phyloP scores from a whole-genome alignment of 2,113 vertebrate species.

The Todiramphus saurophagus region DNA sequence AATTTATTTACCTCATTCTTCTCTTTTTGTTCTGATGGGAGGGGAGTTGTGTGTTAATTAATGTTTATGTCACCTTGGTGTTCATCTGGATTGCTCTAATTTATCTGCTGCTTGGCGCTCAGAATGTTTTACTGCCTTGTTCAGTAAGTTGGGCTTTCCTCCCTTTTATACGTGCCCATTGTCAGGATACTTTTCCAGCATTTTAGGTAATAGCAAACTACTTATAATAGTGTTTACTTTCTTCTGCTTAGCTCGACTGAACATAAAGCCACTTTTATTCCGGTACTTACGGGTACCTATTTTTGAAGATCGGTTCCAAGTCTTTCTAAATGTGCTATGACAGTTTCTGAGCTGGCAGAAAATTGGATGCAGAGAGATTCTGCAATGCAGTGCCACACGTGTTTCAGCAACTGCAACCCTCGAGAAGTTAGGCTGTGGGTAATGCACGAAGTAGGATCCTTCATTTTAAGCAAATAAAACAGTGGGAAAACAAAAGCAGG shows the following conservation, averaged over 20 bases:
- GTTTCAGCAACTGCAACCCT: background rate
- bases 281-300: background rate
- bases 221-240: background rate
- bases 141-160: background rate
- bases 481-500: background rate
- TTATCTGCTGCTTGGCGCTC: background rate
- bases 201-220: background rate
- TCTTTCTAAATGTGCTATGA: constrained; percentile 44
- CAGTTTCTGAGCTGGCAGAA: constrained; percentile 56
- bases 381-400: constrained; percentile 14
- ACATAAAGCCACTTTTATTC: constrained; percentile 16
- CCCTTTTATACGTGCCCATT: background rate
- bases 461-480: background rate
- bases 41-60: constrained; percentile 7
- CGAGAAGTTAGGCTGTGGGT: background rate
- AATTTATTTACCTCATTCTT: background rate
- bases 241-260: constrained; percentile 33
- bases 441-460: background rate
- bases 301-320: constrained; percentile 24
- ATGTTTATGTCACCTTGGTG: constrained; percentile 12
- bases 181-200: background rate
- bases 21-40: background rate
- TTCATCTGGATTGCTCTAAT: constrained; percentile 35
- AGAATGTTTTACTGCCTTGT: background rate
- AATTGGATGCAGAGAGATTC: constrained; percentile 55